These are phyloP conservation scores for Sarcophilus harrisii DNA, from an alignment of 2,797 vertebrate species.

Conservation along the genomic window DNA sequence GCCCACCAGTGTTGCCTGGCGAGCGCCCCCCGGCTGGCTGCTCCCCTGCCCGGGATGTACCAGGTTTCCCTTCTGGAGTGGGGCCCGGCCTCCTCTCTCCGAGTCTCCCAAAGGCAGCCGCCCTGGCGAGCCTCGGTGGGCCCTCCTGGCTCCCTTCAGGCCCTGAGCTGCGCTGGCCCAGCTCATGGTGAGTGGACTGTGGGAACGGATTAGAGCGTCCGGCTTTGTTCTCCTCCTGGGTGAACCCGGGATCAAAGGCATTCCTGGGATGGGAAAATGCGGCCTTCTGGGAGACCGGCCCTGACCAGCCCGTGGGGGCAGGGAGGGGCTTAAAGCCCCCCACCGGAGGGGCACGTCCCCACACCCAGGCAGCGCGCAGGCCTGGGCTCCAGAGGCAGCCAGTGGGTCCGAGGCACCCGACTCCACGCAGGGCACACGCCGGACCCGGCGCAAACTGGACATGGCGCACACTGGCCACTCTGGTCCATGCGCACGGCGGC, in stretches of 20 bases:
- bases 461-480: too few relatives aligned
- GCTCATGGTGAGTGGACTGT: conserved; percentile 89
- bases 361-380: too few relatives aligned
- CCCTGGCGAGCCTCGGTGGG: conserved; percentile 81
- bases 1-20: not conserved
- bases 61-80: fast-evolving
- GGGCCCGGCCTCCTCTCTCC: not conserved
- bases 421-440: too few relatives aligned
- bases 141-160: conserved; percentile 83
- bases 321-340: conserved; percentile 83
- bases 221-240: conserved; percentile 84
- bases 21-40: not conserved
- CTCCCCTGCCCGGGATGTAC: too few relatives aligned
- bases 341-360: too few relatives aligned
- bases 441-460: too few relatives aligned
- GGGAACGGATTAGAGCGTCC: conserved; percentile 94
- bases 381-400: too few relatives aligned
- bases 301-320: conserved; percentile 82
- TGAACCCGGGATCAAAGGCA: conserved; percentile 94
- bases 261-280: conserved; percentile 93
- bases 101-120: not conserved
- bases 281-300: conserved; percentile 88
- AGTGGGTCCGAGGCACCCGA: too few relatives aligned
- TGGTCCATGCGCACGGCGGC: too few relatives aligned
- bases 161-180: conserved; percentile 86